Conservation (phyloP, 2,797 vertebrate genomes). For the Poecilia picta region DNA sequence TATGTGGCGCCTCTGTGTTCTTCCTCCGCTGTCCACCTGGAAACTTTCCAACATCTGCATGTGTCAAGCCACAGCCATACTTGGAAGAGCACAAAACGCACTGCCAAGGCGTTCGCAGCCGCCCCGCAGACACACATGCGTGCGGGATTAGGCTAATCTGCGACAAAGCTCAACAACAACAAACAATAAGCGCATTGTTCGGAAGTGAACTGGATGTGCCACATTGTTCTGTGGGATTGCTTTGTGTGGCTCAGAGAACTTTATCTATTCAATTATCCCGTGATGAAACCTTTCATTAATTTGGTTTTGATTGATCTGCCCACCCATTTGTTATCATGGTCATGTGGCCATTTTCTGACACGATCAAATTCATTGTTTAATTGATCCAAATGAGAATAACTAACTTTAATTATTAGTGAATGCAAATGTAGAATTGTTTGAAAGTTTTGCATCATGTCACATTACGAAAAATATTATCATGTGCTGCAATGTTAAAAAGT, state of each 20-base stretch:
- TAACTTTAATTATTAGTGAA: background rate
- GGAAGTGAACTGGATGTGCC: conserved; percentile 70
- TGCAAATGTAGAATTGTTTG: conserved; percentile 33
- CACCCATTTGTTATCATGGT: conserved; percentile 37
- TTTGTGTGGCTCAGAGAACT: conserved; percentile 55
- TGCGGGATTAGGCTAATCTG: conserved; percentile 77
- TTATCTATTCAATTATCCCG: conserved; percentile 57
- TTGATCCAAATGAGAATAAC: conserved; percentile 35
- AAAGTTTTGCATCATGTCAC: conserved; percentile 29
- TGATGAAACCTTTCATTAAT: conserved; percentile 43
- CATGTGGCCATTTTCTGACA: conserved; percentile 13
- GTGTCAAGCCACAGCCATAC: conserved; percentile 49
- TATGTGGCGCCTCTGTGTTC: conserved; percentile 52
- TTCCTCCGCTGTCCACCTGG: conserved; percentile 50
- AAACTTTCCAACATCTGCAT: conserved; percentile 53
- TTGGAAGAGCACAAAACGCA: conserved; percentile 43
- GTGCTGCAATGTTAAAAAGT: conserved; percentile 24
- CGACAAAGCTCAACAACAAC: conserved; percentile 78
- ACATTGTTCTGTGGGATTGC: conserved; percentile 82
- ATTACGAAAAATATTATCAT: conserved; percentile 23
- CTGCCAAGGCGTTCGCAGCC: conserved; percentile 49
- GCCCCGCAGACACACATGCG: conserved; percentile 63
- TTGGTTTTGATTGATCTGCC: conserved; percentile 21
- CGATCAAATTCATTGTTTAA: conserved; percentile 33
- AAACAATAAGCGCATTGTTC: conserved; percentile 83